Base-by-base conservation (phyloP, 2,888 invertebrate genomes). In the Caenorhabditis imperialis region DNA sequence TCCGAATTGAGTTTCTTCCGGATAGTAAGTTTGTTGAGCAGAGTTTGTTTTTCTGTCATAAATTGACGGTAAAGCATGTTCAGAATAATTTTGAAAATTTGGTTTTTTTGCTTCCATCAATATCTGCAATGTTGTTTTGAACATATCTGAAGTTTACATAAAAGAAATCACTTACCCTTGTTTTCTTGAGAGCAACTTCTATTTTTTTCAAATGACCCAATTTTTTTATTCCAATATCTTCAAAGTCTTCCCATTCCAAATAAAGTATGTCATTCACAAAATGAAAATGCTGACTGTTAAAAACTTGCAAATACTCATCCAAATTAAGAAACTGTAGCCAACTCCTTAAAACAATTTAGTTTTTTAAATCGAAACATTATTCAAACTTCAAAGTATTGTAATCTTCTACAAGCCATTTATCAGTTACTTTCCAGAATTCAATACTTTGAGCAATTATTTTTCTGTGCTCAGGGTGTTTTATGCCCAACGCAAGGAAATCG, bases 201-300 rank as follows among this genome's bases (percentile, higher is more conserved):
- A 99, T 93, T 91, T 97, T 95, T 92, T 99, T 99, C 90, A 99
- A 97, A 89, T 99, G 99, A 35, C 99, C 99, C 60, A 91, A 85
- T 81, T 89, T 89, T 70, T 89, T 89, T 42, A 91, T 90, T 42
- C 91, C 91, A 89, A 98, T 95, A 88, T 99, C 98, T 91, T 99
- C 98, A 88, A 99, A 92, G 90, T 99, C 99, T 89, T 99, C 99
- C 96, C 97, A 98, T 71, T 95, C 94, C 60, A 99, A 92, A 88
- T 96, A 94, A 33, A 94, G 94, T 61, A 97, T 94, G 89, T 95
- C 94, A 16, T 72, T 94, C 42, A 99, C 94, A 7, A 94, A 94
- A 86, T 93, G 92, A 90, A 96, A 98, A 58, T 95, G 95, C 90
- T 98, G 97, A 80, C 93, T 93, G 78, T 93, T 92, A 75, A 99